phyloP scores from a whole-genome alignment of 2,797 vertebrate genomes.

The Erithacus rubecula region DNA sequence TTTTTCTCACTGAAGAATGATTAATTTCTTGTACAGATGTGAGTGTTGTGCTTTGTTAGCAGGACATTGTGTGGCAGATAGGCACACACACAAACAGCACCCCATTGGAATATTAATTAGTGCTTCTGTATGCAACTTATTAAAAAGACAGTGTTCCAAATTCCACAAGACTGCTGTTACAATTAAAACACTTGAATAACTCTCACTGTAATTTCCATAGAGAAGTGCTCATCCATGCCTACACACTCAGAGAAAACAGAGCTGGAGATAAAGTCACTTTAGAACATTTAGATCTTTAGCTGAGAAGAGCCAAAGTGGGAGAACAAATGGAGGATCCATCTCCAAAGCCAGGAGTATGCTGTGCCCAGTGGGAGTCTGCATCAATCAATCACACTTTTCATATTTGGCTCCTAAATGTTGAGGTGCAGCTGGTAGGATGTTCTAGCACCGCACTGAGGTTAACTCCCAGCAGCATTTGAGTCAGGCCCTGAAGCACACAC shows the following conservation, averaged over 20 bases:
- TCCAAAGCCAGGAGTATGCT: not conserved
- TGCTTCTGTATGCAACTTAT: not conserved
- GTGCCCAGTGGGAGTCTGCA: not conserved
- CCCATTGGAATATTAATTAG: not conserved
- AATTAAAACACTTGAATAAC: conserved; percentile 19
- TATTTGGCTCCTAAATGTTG: not conserved
- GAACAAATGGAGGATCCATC: not conserved
- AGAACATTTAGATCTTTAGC: not conserved
- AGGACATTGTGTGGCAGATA: not conserved
- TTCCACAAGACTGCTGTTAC: not conserved
- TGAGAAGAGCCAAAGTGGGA: not conserved
- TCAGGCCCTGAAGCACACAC: not conserved
- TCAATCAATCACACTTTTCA: fast-evolving
- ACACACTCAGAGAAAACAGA: not conserved
- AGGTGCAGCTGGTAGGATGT: not conserved
- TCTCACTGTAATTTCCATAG: conserved; percentile 4
- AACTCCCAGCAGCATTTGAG: not conserved
- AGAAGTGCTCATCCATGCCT: not conserved
- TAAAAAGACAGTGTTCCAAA: conserved; percentile 39
- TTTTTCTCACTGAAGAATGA: conserved; percentile 27
- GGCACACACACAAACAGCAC: not conserved
- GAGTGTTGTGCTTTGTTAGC: conserved; percentile 28
- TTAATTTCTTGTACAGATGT: conserved; percentile 39
- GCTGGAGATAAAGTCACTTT: not conserved
- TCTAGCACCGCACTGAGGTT: not conserved